phyloP scores from a whole-genome alignment of 2,113 vertebrate species.

The Istiophorus platypterus region DNA sequence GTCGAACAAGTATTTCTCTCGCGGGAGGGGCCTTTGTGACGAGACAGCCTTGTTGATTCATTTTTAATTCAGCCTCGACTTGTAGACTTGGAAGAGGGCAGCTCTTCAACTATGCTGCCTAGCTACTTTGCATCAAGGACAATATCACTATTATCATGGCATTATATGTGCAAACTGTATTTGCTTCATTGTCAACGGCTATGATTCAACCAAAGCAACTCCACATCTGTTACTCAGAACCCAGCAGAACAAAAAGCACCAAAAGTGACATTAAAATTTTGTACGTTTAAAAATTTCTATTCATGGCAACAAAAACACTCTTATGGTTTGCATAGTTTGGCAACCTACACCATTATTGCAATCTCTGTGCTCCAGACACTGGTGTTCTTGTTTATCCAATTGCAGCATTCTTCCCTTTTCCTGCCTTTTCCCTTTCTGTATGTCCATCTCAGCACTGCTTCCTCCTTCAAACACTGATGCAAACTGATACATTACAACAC shows the following conservation, averaged over 20 bases:
- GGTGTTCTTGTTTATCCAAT: not conserved
- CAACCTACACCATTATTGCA: no score
- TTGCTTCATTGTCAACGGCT: not conserved
- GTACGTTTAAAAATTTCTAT: no score
- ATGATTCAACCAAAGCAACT: not conserved
- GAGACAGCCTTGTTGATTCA: not conserved
- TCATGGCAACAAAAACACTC: not conserved
- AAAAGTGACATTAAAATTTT: no score
- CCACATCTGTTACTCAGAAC: not conserved
- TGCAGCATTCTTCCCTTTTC: not conserved
- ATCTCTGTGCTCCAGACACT: no score
- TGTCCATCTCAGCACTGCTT: not conserved
- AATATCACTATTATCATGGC: not conserved
- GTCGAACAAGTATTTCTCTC: not conserved
- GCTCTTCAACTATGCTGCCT: not conserved
- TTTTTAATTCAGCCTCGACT: constrained; percentile 17
- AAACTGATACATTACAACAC: not conserved
- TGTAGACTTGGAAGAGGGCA: not conserved
- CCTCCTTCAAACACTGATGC: not conserved
- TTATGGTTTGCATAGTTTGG: constrained; percentile 1
- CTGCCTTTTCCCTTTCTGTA: not conserved
- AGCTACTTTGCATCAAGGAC: not conserved
- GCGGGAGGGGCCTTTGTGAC: not conserved
- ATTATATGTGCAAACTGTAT: not conserved
- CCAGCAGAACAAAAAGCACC: no score